These are phyloP conservation scores for Pteronura brasiliensis DNA, from an alignment of 2,113 vertebrate genomes.

Conservation along the genomic window DNA sequence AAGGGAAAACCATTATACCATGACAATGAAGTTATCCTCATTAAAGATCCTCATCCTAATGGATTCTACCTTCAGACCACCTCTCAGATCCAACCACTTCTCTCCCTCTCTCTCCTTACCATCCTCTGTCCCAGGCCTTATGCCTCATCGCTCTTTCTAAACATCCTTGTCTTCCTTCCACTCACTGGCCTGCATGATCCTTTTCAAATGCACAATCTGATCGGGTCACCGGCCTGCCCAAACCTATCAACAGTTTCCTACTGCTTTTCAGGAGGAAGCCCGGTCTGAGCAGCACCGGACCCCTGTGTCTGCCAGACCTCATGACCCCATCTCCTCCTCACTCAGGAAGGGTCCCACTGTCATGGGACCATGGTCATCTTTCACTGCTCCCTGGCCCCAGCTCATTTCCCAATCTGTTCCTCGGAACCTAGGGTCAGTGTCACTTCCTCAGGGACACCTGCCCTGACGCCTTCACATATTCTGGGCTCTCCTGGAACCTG, in stretches of 20 bases:
- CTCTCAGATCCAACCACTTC: neutral
- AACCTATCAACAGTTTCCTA: neutral
- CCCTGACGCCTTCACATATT: neutral
- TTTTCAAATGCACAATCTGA: neutral
- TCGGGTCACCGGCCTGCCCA: neutral
- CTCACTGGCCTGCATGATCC: neutral
- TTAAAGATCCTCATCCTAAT: constrained; percentile 23
- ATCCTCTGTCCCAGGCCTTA: neutral
- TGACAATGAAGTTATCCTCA: constrained; percentile 18
- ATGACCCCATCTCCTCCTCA: neutral
- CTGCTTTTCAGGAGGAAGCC: neutral
- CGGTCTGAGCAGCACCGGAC: neutral
- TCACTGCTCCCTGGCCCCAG: neutral
- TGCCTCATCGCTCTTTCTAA: neutral
- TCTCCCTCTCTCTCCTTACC: neutral
- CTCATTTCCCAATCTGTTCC: neutral
- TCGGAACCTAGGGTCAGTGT: neutral
- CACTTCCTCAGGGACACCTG: neutral
- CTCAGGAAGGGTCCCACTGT: neutral
- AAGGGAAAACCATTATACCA: constrained; percentile 66
- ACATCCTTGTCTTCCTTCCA: neutral
- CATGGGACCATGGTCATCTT: neutral
- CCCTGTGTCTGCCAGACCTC: neutral
- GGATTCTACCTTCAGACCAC: neutral
- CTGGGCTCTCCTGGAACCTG: neutral